Percentiles rank a stretch among this genome's conserved stretches.
phyloP scores from a whole-genome alignment of 1,140 invertebrate species.

The Arion vulgaris region DNA sequence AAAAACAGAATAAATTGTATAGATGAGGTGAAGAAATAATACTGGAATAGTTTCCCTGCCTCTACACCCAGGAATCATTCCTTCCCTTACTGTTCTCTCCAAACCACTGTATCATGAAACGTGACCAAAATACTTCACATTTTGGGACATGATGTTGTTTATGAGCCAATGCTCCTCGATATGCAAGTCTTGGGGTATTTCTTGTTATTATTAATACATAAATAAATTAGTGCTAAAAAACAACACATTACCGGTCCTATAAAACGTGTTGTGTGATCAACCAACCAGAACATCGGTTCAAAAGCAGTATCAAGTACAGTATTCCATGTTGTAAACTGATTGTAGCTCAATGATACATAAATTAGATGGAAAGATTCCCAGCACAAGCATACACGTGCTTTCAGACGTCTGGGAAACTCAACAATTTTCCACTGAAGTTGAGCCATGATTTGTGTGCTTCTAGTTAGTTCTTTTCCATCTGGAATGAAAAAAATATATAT shows the following conservation, averaged over 20 bases:
- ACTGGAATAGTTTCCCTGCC: no score
- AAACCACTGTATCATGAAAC: no score
- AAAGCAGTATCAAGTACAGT: conserved; percentile 84
- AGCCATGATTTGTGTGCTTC: conserved; percentile 30
- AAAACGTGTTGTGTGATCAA: conserved; percentile 89
- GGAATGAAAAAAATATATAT: not conserved
- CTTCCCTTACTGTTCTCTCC: no score
- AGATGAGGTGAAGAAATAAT: no score
- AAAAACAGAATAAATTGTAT: no score
- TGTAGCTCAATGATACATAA: conserved; percentile 62
- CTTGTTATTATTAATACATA: not conserved
- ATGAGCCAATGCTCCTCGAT: no score
- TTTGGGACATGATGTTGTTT: no score
- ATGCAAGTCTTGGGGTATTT: no score
- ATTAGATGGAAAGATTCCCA: conserved; percentile 38
- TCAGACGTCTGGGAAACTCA: conserved; percentile 30
- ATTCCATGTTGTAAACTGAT: conserved; percentile 62
- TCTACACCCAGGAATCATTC: no score
- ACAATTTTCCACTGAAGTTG: conserved; percentile 44
- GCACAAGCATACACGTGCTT: not conserved
- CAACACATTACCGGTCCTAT: conserved; percentile 85
- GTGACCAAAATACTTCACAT: no score
- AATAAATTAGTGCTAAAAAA: not conserved
- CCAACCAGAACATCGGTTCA: conserved; percentile 96
- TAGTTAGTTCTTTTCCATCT: not conserved